Conservation (phyloP, 2,113 vertebrate genomes). For the Oreotrochilus melanogaster region DNA sequence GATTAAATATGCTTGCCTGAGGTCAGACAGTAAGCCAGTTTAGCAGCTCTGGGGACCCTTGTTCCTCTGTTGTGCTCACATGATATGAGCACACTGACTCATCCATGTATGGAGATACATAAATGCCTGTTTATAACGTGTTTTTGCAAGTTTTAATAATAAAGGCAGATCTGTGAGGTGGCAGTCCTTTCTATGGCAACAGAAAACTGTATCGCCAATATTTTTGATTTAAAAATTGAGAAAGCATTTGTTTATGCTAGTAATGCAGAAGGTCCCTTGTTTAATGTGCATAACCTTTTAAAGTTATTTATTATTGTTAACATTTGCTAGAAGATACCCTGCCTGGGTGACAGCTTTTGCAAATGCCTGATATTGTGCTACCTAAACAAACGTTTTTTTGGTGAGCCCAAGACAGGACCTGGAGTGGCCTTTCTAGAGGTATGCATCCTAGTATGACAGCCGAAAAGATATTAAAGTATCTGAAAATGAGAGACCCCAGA, state of each 20-base stretch:
- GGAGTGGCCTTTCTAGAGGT: neutral
- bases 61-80: slow-evolving; percentile 15
- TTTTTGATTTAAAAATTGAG: neutral
- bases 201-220: neutral
- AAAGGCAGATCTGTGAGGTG: slow-evolving; percentile 19
- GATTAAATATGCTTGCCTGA: slow-evolving; percentile 42
- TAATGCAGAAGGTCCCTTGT: neutral
- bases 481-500: neutral
- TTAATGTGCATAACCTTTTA: slow-evolving; percentile 17
- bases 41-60: slow-evolving; percentile 33
- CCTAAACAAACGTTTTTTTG: neutral
- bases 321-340: slow-evolving; percentile 28
- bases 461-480: neutral
- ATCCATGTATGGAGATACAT: slow-evolving; percentile 21
- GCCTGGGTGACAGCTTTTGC: slow-evolving; percentile 20
- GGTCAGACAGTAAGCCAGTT: slow-evolving; percentile 24
- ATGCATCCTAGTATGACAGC: neutral
- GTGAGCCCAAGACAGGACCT: neutral
- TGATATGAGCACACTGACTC: slow-evolving; percentile 13
- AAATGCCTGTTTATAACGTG: slow-evolving; percentile 35
- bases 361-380: neutral
- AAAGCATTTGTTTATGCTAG: neutral
- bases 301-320: slow-evolving; percentile 54
- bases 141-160: slow-evolving; percentile 51
- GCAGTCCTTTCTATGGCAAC: slow-evolving; percentile 2